Evolutionary conservation across 92 coral and sea anemone species (phyloP).

Genomic region (Heteractis magnifica): DNA sequence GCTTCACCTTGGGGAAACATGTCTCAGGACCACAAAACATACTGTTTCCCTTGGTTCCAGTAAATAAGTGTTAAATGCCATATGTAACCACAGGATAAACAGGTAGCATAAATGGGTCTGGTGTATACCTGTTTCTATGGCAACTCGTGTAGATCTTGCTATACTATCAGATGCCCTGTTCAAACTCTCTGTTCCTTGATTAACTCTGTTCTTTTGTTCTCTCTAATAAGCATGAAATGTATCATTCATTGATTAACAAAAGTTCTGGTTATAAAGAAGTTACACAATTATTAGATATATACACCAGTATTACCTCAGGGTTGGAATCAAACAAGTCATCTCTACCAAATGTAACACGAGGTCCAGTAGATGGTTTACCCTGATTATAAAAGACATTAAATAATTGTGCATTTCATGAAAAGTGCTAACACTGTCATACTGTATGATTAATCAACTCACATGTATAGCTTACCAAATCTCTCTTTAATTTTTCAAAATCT

Average conservation of each 20-base stretch:
- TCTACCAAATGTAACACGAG: slow-evolving; percentile 83
- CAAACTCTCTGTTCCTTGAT: slow-evolving; percentile 87
- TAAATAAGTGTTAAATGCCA: too few species aligned
- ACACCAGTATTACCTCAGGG: slow-evolving; percentile 62
- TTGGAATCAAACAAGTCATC: slow-evolving; percentile 86
- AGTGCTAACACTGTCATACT: too few species aligned
- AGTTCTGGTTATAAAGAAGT: too few species aligned
- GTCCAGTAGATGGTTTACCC: slow-evolving; percentile 75
- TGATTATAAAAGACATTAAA: slow-evolving; percentile 9
- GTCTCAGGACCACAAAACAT: too few species aligned
- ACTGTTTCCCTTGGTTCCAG: too few species aligned
- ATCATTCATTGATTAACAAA: too few species aligned
- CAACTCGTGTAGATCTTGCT: slow-evolving; percentile 96
- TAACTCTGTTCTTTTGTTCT: slow-evolving; percentile 69
- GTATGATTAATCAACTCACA: neutral
- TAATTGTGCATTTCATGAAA: neutral
- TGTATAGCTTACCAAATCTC: slow-evolving; percentile 65
- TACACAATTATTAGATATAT: neutral
- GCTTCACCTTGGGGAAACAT: too few species aligned
- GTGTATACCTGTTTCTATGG: slow-evolving; percentile 81
- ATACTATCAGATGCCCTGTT: slow-evolving; percentile 94
- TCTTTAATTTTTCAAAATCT: slow-evolving; percentile 75
- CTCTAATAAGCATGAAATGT: slow-evolving; percentile 47
- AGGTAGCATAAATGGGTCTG: neutral
- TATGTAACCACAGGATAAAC: neutral